These are phyloP conservation scores for Trachelipus rathkii DNA, from an alignment of 1,140 invertebrate genomes.

Conservation along the genomic window DNA sequence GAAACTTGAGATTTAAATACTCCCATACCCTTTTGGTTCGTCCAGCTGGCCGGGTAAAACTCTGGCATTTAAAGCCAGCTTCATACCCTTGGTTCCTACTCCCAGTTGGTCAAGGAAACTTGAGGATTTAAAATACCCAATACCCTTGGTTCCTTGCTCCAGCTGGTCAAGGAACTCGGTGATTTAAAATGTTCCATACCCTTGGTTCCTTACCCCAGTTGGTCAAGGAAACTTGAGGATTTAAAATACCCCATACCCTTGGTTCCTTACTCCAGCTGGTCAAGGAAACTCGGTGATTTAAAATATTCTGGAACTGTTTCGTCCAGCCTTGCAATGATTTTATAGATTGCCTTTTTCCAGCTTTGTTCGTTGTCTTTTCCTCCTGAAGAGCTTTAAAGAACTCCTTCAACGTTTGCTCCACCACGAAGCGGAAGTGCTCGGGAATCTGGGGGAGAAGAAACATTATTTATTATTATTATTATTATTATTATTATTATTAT, in stretches of 20 bases:
- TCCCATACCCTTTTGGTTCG: slow-evolving; percentile 96
- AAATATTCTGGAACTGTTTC: slow-evolving; percentile 99
- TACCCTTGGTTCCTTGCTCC: too few species aligned
- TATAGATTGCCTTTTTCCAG: slow-evolving; percentile 99
- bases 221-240: too few species aligned
- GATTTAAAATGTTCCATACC: too few species aligned
- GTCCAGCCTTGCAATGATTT: slow-evolving; percentile 97
- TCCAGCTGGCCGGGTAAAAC: too few species aligned
- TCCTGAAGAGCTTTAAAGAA: slow-evolving; percentile 96
- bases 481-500: too few species aligned
- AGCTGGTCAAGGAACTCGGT: too few species aligned
- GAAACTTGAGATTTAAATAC: slow-evolving; percentile 99
- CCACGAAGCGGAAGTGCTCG: slow-evolving; percentile 89
- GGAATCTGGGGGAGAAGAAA: slow-evolving; percentile 71
- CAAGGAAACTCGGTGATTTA: slow-evolving; percentile 98
- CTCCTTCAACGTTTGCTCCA: slow-evolving; percentile 93
- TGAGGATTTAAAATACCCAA: too few species aligned
- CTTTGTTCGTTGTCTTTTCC: slow-evolving; percentile 96
- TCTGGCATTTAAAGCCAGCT: too few species aligned
- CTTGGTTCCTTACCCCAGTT: too few species aligned
- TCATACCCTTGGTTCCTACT: too few species aligned
- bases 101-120: too few species aligned
- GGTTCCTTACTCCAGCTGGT: slow-evolving; percentile 64
- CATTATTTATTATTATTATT: too few species aligned
- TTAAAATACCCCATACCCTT: background rate